phyloP scores from a whole-genome alignment of 2,113 vertebrate species.

The Raja brachyura region DNA sequence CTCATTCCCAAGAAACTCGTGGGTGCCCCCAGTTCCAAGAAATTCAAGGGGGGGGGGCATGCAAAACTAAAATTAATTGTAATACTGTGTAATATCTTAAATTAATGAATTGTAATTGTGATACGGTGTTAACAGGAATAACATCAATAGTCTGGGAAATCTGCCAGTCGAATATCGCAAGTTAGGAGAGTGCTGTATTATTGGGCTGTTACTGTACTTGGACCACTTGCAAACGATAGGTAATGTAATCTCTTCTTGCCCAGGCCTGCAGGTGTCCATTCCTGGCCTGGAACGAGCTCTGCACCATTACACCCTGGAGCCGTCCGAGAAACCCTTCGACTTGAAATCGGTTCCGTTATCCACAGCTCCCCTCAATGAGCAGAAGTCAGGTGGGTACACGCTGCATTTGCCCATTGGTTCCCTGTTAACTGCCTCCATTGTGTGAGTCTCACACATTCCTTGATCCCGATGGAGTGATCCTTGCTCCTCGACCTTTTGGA shows the following conservation, averaged over 20 bases:
- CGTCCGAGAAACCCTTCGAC: conserved; percentile 69
- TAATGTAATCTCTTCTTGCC: conserved; percentile 10
- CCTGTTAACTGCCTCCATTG: background rate
- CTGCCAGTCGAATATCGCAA: too few species aligned
- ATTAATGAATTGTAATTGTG: too few species aligned
- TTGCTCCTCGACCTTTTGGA: background rate
- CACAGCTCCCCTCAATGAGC: conserved; percentile 57
- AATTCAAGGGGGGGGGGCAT: too few species aligned
- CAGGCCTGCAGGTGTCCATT: conserved; percentile 65
- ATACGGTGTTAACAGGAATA: too few species aligned
- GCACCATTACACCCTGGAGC: conserved; percentile 69
- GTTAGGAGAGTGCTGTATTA: too few species aligned
- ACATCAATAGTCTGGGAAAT: too few species aligned
- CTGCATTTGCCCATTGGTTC: too few species aligned
- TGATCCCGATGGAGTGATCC: background rate
- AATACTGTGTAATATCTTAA: too few species aligned
- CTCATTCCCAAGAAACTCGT: too few species aligned
- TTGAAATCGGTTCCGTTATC: conserved; percentile 71
- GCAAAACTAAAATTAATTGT: too few species aligned
- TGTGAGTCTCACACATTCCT: background rate
- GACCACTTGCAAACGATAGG: background rate
- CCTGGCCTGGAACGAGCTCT: conserved; percentile 68
- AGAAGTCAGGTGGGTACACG: conserved; percentile 57
- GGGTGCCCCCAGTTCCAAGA: too few species aligned
- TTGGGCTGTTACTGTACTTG: too few species aligned